A percentile compares a stretch with the other conserved stretches of the same genome.
Conservation (phyloP, 2,888 invertebrate genomes). For the Flexamia atlantica region DNA sequence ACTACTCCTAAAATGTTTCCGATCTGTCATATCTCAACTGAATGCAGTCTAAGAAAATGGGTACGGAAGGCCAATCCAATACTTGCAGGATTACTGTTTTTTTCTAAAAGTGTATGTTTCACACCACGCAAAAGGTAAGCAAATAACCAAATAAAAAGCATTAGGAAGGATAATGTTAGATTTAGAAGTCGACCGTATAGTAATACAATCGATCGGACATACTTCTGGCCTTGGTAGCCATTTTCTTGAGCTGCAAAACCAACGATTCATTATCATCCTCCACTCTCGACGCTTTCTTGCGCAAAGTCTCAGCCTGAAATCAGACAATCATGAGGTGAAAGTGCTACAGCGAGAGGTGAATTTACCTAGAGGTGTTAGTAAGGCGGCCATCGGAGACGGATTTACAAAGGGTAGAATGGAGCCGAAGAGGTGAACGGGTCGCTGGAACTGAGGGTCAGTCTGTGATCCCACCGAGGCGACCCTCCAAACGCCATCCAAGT, state of each 20-base stretch:
- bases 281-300: slow-evolving; percentile 93
- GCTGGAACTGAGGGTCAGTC: slow-evolving; percentile 56
- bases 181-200: slow-evolving; percentile 27
- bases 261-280: slow-evolving; percentile 98
- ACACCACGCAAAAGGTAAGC: slow-evolving; percentile 73
- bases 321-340: slow-evolving; percentile 66
- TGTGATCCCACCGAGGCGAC: slow-evolving; percentile 59
- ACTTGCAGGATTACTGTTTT: slow-evolving; percentile 37
- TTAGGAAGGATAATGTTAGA: slow-evolving; percentile 62
- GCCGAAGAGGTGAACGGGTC: slow-evolving; percentile 56
- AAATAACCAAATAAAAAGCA: slow-evolving; percentile 69
- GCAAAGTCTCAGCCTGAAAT: slow-evolving; percentile 89
- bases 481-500: slow-evolving; percentile 11
- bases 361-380: slow-evolving; percentile 73
- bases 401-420: slow-evolving; percentile 61
- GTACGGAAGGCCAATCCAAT: slow-evolving; percentile 62
- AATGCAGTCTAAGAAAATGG: slow-evolving; percentile 65
- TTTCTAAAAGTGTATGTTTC: slow-evolving; percentile 74
- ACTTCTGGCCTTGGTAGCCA: slow-evolving; percentile 93
- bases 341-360: neutral
- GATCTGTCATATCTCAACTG: slow-evolving; percentile 10
- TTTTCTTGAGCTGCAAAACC: slow-evolving; percentile 96
- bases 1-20: neutral
- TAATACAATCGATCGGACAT: slow-evolving; percentile 73
- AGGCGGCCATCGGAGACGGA: slow-evolving; percentile 73